These are phyloP conservation scores for Orbicella faveolata DNA, from an alignment of 64 coral and sea anemone species.

Conservation along the genomic window DNA sequence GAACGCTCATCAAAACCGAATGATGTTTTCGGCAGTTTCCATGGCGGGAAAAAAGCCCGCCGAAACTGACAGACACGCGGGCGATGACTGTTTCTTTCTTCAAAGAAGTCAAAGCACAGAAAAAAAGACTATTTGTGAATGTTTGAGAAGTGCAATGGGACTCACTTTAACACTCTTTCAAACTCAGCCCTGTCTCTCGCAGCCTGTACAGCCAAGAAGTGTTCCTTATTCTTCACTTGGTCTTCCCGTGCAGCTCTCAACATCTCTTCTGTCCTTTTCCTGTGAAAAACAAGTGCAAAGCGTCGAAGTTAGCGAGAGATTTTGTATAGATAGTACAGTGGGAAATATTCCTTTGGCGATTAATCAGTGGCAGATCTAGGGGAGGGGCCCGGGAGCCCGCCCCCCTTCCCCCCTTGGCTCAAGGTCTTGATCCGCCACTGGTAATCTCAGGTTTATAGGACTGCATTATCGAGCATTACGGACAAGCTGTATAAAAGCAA, in stretches of 20 bases:
- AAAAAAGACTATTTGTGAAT: background rate
- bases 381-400: too few species aligned
- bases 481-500: background rate
- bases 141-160: background rate
- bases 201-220: conserved; percentile 95
- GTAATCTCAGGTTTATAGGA: too few species aligned
- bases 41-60: too few species aligned
- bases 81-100: background rate
- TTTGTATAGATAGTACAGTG: background rate
- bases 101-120: background rate
- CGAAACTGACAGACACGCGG: background rate
- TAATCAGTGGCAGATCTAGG: too few species aligned
- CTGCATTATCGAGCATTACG: too few species aligned
- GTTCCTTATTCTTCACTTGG: conserved; percentile 92
- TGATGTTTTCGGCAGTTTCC: too few species aligned
- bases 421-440: too few species aligned
- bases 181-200: conserved; percentile 95
- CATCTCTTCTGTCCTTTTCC: conserved; percentile 87
- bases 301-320: background rate
- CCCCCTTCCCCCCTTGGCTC: too few species aligned
- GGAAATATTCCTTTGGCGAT: too few species aligned
- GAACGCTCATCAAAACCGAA: background rate
- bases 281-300: conserved; percentile 11
- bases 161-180: conserved; percentile 94
- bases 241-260: conserved; percentile 77